Conservation (phyloP, 2,888 invertebrate genomes). For the Cryptocheilus praepositus region DNA sequence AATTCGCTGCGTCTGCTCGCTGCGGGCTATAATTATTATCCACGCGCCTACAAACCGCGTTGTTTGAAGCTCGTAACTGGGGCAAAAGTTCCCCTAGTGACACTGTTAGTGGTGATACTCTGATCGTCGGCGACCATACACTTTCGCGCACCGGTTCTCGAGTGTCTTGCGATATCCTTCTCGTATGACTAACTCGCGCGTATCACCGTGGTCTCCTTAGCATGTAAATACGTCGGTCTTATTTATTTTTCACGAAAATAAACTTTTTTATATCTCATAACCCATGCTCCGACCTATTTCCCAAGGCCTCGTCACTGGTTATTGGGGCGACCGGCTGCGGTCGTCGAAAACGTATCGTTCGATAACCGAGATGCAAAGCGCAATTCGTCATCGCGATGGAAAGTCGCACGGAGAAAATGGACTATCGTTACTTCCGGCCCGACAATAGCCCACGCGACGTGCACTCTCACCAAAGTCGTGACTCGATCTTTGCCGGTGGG, state of each 20-base stretch:
- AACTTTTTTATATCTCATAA: background rate
- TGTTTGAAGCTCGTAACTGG: background rate
- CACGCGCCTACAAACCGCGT: no score
- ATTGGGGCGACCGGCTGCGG: no score
- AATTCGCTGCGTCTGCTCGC: no score
- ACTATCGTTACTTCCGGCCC: slow-evolving; percentile 59
- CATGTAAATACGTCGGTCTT: slow-evolving; percentile 52
- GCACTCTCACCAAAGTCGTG: slow-evolving; percentile 57
- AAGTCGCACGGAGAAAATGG: slow-evolving; percentile 62
- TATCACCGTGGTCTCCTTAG: background rate
- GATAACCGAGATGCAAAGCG: background rate
- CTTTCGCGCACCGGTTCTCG: slow-evolving; percentile 8
- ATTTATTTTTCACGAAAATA: slow-evolving; percentile 51
- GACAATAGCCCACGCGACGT: slow-evolving; percentile 28
- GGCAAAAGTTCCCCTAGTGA: background rate
- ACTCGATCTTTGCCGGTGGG: slow-evolving; percentile 17
- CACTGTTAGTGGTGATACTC: slow-evolving; percentile 3
- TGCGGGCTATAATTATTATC: no score
- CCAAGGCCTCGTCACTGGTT: background rate
- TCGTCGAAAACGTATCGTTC: background rate
- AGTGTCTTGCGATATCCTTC: slow-evolving; percentile 4
- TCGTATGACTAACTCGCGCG: background rate
- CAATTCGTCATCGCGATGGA: slow-evolving; percentile 33
- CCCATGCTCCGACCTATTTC: background rate
- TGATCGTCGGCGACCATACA: slow-evolving; percentile 5